Evolutionary conservation across 2,113 vertebrate species (phyloP), one percentile per base, ranked within the genome.

Genomic region (Chlamydotis undulata): DNA sequence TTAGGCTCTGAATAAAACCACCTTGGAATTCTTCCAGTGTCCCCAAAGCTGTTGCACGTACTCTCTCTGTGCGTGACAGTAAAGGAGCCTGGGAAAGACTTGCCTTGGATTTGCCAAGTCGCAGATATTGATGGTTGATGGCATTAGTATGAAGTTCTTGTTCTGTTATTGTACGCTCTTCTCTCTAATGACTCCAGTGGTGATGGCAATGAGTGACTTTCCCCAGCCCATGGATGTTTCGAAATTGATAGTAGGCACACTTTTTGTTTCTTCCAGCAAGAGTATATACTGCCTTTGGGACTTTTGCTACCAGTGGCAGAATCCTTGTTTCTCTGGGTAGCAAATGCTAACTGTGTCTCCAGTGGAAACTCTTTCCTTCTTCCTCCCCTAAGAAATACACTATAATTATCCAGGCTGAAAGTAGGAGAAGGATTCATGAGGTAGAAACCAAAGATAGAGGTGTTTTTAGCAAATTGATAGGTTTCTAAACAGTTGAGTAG

Each of bases 1-100:
- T 96, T 93, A 97, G 75, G 45, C 19, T 4, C 68, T 84, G 70
- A 94, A 90, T 94, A 92, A 96, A 77, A 88, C 39, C 70, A 75
- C 2, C 1, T 50, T 97, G 96, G 88, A 97, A 87, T 70, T 85
- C 56, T 83, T 94, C 94, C 92, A 93, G 37, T 56, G n/a, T 57
- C 79, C 55, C 65, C 80, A 90, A 29, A 87, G 49, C 86, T 91
- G 75, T 70, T 82, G 21, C 64, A 83, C 2, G 9, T 29, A 81
- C 22, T 75, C 9, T 79, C 7, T 50, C 31, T 55, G 14, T 79
- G 25, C 23, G 25, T 45, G 69, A 68, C 19, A 10, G 2, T 45
- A 82, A 83, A 28, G 19, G 17, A 75, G 29, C 26, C n/a, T n/a
- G 55, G 49, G 15, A 67, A 29, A 78, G 11, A 24, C 14, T 57